phyloP scores from a whole-genome alignment of 2,888 invertebrate species.

The Agriopis marginaria region DNA sequence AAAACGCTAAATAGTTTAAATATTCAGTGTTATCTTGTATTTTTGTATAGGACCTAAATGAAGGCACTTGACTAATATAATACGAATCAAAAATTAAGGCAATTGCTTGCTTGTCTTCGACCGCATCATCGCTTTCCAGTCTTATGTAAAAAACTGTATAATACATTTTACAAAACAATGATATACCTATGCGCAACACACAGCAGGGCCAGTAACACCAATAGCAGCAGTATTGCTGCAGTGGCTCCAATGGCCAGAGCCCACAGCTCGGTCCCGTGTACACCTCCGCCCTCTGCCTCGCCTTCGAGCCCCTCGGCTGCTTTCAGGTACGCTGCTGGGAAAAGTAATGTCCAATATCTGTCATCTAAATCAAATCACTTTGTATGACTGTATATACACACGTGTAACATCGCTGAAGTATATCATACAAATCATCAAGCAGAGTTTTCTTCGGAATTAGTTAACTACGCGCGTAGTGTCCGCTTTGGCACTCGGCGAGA shows the following conservation, averaged over 20 bases:
- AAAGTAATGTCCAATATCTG: not conserved
- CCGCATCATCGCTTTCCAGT: too few species aligned
- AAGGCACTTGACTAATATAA: too few species aligned
- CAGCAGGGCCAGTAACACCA: constrained; percentile 83
- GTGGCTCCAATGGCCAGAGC: constrained; percentile 88
- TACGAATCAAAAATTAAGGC: too few species aligned
- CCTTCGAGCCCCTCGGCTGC: constrained; percentile 87
- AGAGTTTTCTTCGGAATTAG: too few species aligned
- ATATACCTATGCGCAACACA: constrained; percentile 76
- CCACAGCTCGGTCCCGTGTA: constrained; percentile 84
- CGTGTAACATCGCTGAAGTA: too few species aligned
- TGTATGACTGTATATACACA: not conserved
- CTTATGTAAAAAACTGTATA: not conserved
- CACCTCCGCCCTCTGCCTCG: constrained; percentile 70
- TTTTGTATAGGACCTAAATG: too few species aligned
- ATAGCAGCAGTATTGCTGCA: constrained; percentile 85
- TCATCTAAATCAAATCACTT: not conserved
- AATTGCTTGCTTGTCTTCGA: too few species aligned
- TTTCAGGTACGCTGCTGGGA: constrained; percentile 89
- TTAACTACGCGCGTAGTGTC: too few species aligned
- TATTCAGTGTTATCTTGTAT: too few species aligned
- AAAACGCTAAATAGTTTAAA: too few species aligned
- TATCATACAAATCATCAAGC: too few species aligned
- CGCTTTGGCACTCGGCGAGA: too few species aligned
- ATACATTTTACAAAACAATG: not conserved